Evolutionary conservation across 2,888 invertebrate species (phyloP).

Genomic region (Yponomeuta malinellus): DNA sequence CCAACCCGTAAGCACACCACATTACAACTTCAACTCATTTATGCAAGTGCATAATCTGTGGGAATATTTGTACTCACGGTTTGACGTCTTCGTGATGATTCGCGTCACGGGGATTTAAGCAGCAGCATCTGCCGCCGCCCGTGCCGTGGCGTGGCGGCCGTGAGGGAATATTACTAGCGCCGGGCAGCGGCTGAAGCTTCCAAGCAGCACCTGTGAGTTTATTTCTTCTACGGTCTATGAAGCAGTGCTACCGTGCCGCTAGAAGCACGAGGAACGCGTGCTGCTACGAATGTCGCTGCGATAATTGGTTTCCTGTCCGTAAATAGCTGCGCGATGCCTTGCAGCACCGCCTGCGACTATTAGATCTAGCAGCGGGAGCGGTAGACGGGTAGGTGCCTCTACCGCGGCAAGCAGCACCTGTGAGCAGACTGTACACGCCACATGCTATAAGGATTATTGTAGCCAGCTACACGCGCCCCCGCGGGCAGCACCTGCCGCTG

Average conservation of each 20-base stretch:
- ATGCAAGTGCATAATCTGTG: too few species aligned
- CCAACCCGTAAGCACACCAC: too few species aligned
- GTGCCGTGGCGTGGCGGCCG: slow-evolving; percentile 74
- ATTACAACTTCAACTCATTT: too few species aligned
- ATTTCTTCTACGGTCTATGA: slow-evolving; percentile 77
- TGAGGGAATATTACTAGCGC: slow-evolving; percentile 73
- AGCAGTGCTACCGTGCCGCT: slow-evolving; percentile 69
- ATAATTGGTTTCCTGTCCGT: slow-evolving; percentile 77
- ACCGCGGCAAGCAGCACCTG: too few species aligned
- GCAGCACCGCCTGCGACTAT: slow-evolving; percentile 59
- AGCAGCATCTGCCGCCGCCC: slow-evolving; percentile 87
- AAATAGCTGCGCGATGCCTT: slow-evolving; percentile 79
- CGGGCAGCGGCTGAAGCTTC: slow-evolving; percentile 64
- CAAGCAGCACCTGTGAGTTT: slow-evolving; percentile 59
- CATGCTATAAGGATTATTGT: too few species aligned
- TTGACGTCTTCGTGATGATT: too few species aligned
- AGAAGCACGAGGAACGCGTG: slow-evolving; percentile 90
- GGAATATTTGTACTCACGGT: too few species aligned
- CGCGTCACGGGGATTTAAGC: slow-evolving; percentile 78
- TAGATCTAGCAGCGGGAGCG: slow-evolving; percentile 72
- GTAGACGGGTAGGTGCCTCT: slow-evolving; percentile 37
- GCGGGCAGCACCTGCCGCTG: background rate
- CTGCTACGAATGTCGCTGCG: slow-evolving; percentile 84
- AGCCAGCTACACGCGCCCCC: background rate
- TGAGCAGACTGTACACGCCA: too few species aligned